Conservation (phyloP, 2,888 invertebrate genomes). For the Amiota communis region DNA sequence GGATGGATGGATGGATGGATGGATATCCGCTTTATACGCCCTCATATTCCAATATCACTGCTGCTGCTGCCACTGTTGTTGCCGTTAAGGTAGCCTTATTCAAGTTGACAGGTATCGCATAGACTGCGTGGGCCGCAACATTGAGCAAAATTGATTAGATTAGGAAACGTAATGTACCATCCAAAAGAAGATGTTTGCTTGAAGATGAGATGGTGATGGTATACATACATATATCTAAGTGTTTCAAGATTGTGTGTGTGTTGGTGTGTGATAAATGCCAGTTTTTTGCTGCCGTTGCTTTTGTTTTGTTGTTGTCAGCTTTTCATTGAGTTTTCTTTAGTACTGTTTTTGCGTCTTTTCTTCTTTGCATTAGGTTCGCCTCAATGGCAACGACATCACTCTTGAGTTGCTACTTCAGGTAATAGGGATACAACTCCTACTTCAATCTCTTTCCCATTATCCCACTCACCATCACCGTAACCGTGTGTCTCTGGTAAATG, state of each 20-base stretch:
- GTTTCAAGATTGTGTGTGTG: too few species aligned
- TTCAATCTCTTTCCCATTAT: constrained; percentile 21
- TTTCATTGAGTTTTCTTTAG: neutral
- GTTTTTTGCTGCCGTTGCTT: neutral
- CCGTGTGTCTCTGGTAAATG: neutral
- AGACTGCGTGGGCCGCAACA: constrained; percentile 50
- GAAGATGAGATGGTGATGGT: neutral
- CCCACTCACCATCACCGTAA: neutral
- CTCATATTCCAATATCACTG: neutral
- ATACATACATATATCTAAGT: neutral
- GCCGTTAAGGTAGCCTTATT: constrained; percentile 62
- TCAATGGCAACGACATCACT: constrained; percentile 32
- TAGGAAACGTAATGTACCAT: constrained; percentile 53
- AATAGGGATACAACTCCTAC: constrained; percentile 12
- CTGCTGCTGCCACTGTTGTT: constrained; percentile 30
- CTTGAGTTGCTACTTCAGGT: constrained; percentile 37
- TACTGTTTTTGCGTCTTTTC: constrained; percentile 29
- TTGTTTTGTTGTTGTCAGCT: neutral
- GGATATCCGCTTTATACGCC: neutral
- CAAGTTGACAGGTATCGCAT: constrained; percentile 55
- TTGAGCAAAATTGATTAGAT: constrained; percentile 62
- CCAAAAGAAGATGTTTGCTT: constrained; percentile 10
- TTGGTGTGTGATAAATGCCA: constrained; percentile 1
- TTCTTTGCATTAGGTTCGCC: neutral
- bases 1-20: neutral